These are phyloP conservation scores for Gnathonemus echidnorhynchus DNA, from an alignment of 2,113 vertebrate genomes.

Conservation along the genomic window DNA sequence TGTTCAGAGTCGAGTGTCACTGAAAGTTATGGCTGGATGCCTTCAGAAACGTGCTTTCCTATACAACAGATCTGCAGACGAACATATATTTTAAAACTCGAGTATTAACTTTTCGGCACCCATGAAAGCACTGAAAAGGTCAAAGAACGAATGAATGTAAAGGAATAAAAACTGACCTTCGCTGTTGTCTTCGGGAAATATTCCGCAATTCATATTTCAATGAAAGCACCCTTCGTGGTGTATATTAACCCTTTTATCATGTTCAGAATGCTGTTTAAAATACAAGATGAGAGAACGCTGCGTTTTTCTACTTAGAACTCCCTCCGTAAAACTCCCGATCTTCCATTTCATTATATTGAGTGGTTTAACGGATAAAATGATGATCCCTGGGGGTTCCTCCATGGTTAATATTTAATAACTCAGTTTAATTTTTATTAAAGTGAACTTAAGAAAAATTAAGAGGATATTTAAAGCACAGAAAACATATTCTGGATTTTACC, in stretches of 20 bases:
- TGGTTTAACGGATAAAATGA: background rate
- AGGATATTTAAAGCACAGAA: slow-evolving; percentile 7
- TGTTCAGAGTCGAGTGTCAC: background rate
- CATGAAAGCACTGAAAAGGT: slow-evolving; percentile 11
- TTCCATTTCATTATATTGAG: slow-evolving; percentile 9
- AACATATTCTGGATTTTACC: background rate
- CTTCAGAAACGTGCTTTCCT: background rate
- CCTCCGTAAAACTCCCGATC: slow-evolving; percentile 22
- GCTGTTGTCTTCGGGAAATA: slow-evolving; percentile 16
- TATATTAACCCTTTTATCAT: slow-evolving; percentile 33
- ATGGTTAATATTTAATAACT: slow-evolving; percentile 13
- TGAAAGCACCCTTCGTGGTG: slow-evolving; percentile 28
- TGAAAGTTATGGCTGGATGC: background rate
- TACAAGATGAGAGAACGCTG: slow-evolving; percentile 28
- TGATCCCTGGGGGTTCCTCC: slow-evolving; percentile 21
- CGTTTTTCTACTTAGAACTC: background rate
- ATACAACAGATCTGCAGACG: background rate
- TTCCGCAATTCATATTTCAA: slow-evolving; percentile 23
- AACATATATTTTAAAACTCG: background rate
- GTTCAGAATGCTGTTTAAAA: slow-evolving; percentile 26
- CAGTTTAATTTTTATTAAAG: slow-evolving; percentile 17
- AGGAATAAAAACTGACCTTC: slow-evolving; percentile 26
- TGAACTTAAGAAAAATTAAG: slow-evolving; percentile 11
- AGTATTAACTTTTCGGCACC: background rate
- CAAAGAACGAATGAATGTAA: slow-evolving; percentile 18